These are phyloP conservation scores for Platysteira castanea DNA, from an alignment of 2,113 vertebrate genomes.

Conservation along the genomic window DNA sequence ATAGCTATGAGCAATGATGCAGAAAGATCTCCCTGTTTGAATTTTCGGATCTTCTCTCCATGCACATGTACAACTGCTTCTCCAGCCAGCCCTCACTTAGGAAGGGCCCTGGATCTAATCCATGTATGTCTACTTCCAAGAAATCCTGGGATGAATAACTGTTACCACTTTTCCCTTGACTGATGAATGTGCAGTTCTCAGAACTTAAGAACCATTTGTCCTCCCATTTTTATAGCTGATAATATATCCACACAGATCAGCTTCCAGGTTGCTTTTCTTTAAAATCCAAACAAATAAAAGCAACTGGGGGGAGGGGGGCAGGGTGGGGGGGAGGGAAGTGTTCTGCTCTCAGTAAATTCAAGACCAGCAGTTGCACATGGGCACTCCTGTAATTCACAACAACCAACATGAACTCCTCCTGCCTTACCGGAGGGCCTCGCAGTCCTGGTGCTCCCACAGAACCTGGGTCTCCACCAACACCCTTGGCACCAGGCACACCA, in stretches of 20 bases:
- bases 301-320: neutral
- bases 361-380: neutral
- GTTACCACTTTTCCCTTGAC: neutral
- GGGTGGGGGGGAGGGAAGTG: neutral
- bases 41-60: neutral
- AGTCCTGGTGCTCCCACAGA: constrained; percentile 74
- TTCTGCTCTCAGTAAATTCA: neutral
- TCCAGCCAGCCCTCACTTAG: neutral
- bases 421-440: constrained; percentile 72
- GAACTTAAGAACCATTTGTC: neutral
- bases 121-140: neutral
- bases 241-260: neutral
- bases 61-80: neutral
- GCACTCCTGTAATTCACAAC: neutral
- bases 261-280: neutral
- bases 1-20: neutral
- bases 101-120: neutral
- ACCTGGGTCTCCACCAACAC: constrained; percentile 80
- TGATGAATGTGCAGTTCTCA: neutral
- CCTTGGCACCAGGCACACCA: constrained; percentile 76
- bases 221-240: neutral
- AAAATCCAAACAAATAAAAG: neutral
- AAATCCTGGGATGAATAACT: neutral
- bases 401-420: neutral
- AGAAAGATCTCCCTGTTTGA: neutral